Conservation (phyloP, 30 jellyfish, hydroid and myxozoan genomes). For the Aurelia sp. region DNA sequence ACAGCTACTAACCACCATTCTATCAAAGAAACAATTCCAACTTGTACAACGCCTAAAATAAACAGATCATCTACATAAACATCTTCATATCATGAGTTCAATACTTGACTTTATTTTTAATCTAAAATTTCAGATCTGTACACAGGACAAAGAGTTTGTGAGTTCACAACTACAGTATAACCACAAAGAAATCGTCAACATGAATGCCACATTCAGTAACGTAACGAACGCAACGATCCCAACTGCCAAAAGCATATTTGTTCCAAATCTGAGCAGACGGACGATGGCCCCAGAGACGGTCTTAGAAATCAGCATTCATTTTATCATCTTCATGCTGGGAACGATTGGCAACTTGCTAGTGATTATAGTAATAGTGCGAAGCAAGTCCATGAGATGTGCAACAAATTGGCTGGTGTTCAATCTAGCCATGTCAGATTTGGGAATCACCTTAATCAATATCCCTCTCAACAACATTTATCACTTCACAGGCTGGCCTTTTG, state of each 20-base stretch:
- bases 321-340: conserved; percentile 66
- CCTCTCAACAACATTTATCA: conserved; percentile 67
- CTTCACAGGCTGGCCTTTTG: conserved; percentile 84
- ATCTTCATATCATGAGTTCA: neutral
- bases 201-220: neutral
- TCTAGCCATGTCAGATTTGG: conserved; percentile 71
- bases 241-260: neutral
- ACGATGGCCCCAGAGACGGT: conserved; percentile 2
- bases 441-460: conserved; percentile 61
- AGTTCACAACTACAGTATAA: too few relatives aligned
- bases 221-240: neutral
- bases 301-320: conserved; percentile 54
- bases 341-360: conserved; percentile 70
- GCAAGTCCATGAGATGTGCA: conserved; percentile 44
- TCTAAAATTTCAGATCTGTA: too few relatives aligned
- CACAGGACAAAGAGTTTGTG: too few relatives aligned
- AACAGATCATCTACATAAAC: neutral
- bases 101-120: neutral
- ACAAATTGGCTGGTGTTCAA: conserved; percentile 83
- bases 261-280: too few relatives aligned
- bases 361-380: conserved; percentile 27
- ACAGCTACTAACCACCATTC: too few relatives aligned
- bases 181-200: neutral
- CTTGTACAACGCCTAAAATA: neutral
- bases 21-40: too few relatives aligned